Percentiles rank a stretch among this genome's conserved stretches.
Evolutionary conservation across 2,113 vertebrate genomes (phyloP).

Genomic region (Camelus dromedarius): DNA sequence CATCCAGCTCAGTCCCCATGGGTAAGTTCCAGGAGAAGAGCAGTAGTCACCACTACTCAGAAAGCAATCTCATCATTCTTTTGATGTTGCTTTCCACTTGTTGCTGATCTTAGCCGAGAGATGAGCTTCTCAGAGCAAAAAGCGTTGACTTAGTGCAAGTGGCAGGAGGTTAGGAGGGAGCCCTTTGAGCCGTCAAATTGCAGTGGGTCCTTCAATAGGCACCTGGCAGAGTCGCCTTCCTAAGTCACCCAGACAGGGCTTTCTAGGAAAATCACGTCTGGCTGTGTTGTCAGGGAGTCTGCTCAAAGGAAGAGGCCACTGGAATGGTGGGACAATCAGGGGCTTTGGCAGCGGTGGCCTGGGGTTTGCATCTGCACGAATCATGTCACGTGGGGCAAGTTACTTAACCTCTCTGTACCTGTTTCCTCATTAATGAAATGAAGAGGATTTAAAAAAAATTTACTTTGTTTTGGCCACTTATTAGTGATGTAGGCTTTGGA

Average conservation of each 20-base stretch:
- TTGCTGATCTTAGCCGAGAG: conserved; percentile 18
- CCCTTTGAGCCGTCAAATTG: neutral
- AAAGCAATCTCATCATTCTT: neutral
- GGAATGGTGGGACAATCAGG: neutral
- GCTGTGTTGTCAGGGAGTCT: neutral
- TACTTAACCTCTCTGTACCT: neutral
- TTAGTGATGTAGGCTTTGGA: neutral
- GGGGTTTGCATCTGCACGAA: neutral
- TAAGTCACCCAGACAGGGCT: neutral
- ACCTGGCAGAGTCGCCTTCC: neutral
- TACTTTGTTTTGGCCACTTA: neutral
- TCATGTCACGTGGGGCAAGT: neutral
- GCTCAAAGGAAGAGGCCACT: neutral
- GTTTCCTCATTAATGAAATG: neutral
- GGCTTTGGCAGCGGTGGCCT: neutral
- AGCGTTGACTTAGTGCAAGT: neutral
- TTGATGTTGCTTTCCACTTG: conserved; percentile 26
- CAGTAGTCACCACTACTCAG: neutral
- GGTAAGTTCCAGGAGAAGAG: conserved; percentile 8
- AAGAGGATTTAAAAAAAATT: neutral
- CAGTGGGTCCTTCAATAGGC: neutral
- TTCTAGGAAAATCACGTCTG: conserved; percentile 54
- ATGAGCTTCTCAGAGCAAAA: neutral
- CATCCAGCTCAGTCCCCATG: neutral
- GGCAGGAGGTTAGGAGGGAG: neutral